Evolutionary conservation across 2,113 vertebrate species (phyloP), one percentile per base, ranked within the genome.

Genomic region (Brachyistius frenatus): DNA sequence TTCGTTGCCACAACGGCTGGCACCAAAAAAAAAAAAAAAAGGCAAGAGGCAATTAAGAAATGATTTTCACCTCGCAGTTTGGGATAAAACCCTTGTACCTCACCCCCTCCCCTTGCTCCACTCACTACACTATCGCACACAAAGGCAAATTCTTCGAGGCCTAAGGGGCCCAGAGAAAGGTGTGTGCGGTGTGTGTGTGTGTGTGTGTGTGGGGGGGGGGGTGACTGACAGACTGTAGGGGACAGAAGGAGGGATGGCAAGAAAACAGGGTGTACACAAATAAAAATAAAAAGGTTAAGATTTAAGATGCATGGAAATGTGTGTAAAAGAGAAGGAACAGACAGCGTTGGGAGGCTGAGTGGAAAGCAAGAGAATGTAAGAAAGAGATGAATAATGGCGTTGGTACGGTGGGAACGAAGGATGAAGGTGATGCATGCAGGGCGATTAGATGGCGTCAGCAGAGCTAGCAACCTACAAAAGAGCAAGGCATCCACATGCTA

Each of bases 31-130:
- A 58, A 33, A 31, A 39, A 64, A 71, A 74, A 76, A 65, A 71
- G 47, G 69, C 66, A 84, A 73, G 61, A 76, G 81, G 66, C 66
- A 90, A 88, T 90, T 86, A 91, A 88, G 85, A 82, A 89, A 88
- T 87, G 33, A 92, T 90, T 91, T 89, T 90, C 83, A 91, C 85
- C 89, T 92, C 70, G 30, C 79, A 67, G 85, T 84, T 80, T 78
- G 66, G 81, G 85, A 87, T 74, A 78, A 88, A 86, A 72, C 71
- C 66, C 60, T 66, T 32, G 7, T 39, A 78, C 71, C 66, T 62
- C 66, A 36, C 55, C 46, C 54, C 69, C 49, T 23, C 61, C 9
- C 50, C 37, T 63, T n/a, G n/a, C n/a, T 46, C 47, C 62, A 73
- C 58, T 73, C 55, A 31, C 54, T 65, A 61, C 23, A 62, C 33